phyloP scores from a whole-genome alignment of 1,140 invertebrate genomes.

The Colletes latitarsis region DNA sequence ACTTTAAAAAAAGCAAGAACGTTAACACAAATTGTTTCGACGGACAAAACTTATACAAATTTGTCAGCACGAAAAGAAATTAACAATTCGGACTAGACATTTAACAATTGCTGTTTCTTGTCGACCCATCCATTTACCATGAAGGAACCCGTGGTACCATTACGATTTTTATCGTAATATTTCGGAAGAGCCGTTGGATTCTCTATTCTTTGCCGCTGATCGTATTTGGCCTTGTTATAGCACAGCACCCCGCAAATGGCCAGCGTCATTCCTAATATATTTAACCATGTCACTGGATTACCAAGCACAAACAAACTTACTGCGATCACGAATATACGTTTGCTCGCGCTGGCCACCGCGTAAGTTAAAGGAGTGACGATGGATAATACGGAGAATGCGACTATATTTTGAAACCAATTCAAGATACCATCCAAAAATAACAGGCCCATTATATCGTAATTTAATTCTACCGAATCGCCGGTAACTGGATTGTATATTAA shows the following conservation, averaged over 20 bases:
- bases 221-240: slow-evolving; percentile 93
- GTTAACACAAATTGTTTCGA: neutral
- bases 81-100: slow-evolving; percentile 69
- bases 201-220: slow-evolving; percentile 83
- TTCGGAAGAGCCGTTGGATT: slow-evolving; percentile 82
- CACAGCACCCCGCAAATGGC: slow-evolving; percentile 94
- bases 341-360: slow-evolving; percentile 97
- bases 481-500: slow-evolving; percentile 85
- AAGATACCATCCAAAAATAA: slow-evolving; percentile 92
- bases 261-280: slow-evolving; percentile 94
- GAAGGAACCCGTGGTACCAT: slow-evolving; percentile 66
- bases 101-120: slow-evolving; percentile 64
- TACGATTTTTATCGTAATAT: slow-evolving; percentile 72
- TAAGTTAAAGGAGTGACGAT: slow-evolving; percentile 96
- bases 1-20: slow-evolving; percentile 2
- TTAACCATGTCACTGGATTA: slow-evolving; percentile 94
- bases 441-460: slow-evolving; percentile 83
- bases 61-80: slow-evolving; percentile 34
- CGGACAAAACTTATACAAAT: slow-evolving; percentile 26
- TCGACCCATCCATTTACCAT: slow-evolving; percentile 70
- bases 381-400: slow-evolving; percentile 95
- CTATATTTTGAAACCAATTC: slow-evolving; percentile 97
- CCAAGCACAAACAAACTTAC: slow-evolving; percentile 93
- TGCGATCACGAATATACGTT: slow-evolving; percentile 95
- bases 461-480: slow-evolving; percentile 75